Evolutionary conservation across 2,113 vertebrate genomes (phyloP), one percentile per base, ranked within the genome.

Genomic region (Dendropsophus ebraccatus): DNA sequence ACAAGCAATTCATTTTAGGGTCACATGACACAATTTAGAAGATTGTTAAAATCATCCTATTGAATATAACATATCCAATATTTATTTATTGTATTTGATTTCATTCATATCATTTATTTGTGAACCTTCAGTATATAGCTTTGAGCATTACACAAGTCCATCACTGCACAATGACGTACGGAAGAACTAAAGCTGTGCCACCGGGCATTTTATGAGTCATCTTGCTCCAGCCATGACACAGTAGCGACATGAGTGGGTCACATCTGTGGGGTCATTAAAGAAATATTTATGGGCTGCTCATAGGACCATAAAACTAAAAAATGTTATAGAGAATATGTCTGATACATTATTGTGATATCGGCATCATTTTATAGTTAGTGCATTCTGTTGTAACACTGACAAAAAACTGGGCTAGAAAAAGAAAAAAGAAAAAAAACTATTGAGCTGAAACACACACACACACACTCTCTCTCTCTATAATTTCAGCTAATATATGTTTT

Each of bases 191-290:
- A 78, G n/a, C 16, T 78, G 25, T 76, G 47, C 50, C 75, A 78
- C 28, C 21, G 50, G 75, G 50, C 30, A 78, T 78, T 32, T 76
- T 19, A 54, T 78, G 75, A 78, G 75, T 78, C 47, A 78, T 78
- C 10, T 56, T 54, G 17, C 50, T 56, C 28, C 49, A 16, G 23
- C 28, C 35, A 37, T 79, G 76, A 58, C 75, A 78, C 10, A 79
- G n/a, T 79, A 35, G 7, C 35, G 32, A 56, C 30, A 79, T 32
- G 49, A 30, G 49, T 4, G 28, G 76, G 76, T 58, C 76, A 79
- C 76, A 79, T 79, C 76, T 79, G 76, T 37, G 52, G 35, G 30
- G 17, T 35, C 76, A 79, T 37, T 79, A 37, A 37, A 54, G 17
- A 30, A 7, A 16, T 54, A 76, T 52, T 52, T 17, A 41, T 19